Percentiles rank a stretch among this genome's conserved stretches.
Evolutionary conservation across 2,113 vertebrate genomes (phyloP).

Genomic region (Ahaetulla prasina): DNA sequence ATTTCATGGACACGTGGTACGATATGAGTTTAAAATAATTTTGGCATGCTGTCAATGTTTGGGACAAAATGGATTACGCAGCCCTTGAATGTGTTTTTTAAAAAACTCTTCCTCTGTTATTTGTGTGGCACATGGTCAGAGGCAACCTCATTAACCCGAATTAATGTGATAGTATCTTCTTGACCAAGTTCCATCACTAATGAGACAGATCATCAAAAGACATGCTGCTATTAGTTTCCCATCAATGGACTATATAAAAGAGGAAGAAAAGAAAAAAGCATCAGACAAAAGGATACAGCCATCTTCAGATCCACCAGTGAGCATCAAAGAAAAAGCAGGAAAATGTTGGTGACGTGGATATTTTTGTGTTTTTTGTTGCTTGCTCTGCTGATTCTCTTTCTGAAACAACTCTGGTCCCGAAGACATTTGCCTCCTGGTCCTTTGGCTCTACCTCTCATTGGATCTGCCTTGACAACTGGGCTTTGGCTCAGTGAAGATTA

Average conservation of each 20-base stretch:
- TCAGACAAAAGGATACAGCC: too few species aligned
- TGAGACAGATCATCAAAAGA: not conserved
- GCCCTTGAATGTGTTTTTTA: too few species aligned
- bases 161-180: not conserved
- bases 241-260: too few species aligned
- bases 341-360: not conserved
- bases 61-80: too few species aligned
- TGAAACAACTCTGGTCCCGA: not conserved
- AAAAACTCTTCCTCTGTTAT: not conserved
- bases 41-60: too few species aligned
- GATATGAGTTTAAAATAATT: not conserved
- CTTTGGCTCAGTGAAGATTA: not conserved
- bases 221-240: too few species aligned
- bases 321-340: not conserved
- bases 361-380: not conserved
- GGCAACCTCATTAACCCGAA: not conserved
- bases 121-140: not conserved
- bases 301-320: not conserved
- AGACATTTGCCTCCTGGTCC: slow-evolving; percentile 21
- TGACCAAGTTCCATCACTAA: not conserved
- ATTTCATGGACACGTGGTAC: not conserved
- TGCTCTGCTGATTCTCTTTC: not conserved
- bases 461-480: slow-evolving; percentile 9
- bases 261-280: too few species aligned
- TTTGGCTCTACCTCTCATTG: slow-evolving; percentile 28